Base-by-base conservation (phyloP, 2,113 vertebrate genomes). In the Elephas maximus region DNA sequence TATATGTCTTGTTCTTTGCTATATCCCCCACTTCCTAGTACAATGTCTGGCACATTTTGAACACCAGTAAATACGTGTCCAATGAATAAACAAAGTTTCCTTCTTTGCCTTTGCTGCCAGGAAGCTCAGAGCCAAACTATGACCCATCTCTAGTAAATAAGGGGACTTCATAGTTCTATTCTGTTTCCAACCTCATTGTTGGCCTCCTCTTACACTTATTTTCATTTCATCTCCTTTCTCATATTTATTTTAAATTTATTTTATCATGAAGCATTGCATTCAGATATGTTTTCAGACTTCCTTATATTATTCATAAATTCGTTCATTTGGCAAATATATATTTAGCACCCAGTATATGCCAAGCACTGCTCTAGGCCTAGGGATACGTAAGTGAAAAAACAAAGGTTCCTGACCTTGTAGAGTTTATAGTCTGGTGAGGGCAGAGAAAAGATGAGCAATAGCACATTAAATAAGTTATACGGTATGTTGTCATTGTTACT, bases 211-310 rank as follows among this genome's bases (percentile, higher is more conserved):
- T 88, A 48, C 33, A 79, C 65, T 85, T 62, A 80, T 87, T 86
- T 92, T 87, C 20, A 74, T 51, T 37, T 88, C 41, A 41, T 44
- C 21, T 86, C 33, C 73, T n/a, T 44, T 78, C 41, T 65, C 24
- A 15, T 63, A 24, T 33, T 82, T 81, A 91, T 60, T 88, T 76
- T 84, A 24, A 73, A 87, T 24, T 83, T 77, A 81, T 82, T 88
- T 84, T 67, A n/a, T 88, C 20, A 60, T 53, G 30, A 67, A 69
- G 28, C 37, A 23, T 77, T 76, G 77, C 37, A 57, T 82, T 85
- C 78, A 73, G 51, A 73, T 63, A 21, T 45, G 23, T 69, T 45
- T 78, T 23, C 37, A 81, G 51, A 30, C 15, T 91, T 8, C 8
- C 33, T 81, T 71, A 88, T 63, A 26, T 77, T 65, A 88, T 67